Evolutionary conservation across 2,797 vertebrate species (phyloP), one percentile per base, ranked within the genome.

Genomic region (Tadarida brasiliensis): DNA sequence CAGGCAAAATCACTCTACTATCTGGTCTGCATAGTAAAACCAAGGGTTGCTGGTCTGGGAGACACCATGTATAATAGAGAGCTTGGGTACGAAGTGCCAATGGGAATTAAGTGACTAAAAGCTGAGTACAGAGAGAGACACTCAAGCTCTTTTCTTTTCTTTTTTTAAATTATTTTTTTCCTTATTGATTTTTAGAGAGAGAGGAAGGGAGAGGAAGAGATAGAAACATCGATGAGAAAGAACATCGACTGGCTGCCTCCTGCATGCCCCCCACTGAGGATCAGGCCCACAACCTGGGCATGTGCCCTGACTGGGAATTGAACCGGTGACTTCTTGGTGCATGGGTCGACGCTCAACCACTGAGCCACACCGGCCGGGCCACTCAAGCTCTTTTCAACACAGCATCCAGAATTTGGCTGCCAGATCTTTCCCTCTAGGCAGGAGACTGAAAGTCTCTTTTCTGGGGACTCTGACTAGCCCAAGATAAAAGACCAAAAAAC

Each of bases 401-500:
- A 76, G 26, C 19, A 54, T 86, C 61, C 33, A 82, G 82, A 92
- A 68, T 28, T 19, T 82, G 85, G 68, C 22, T 35, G 28, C 49
- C 68, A 68, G 59, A 49, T 57, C 44, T 86, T 87, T 54, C 44
- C n/a, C 30, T 94, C 35, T n/a, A 91, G 61, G 86, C 49, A 82
- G 47, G n/a, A 80, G 71, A 80, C 30, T 44, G 17, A 19, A 65
- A 49, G 2, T 26, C 28, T 92, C 39, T 94, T 87, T 33, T 85
- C n/a, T n/a, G 33, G 26, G 81, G 49, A 63, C 4, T 14, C 39
- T 77, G 12, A 67, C 7, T 71, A 81, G 57, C 9, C 35, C 39
- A 61, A 39, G 47, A 73, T 47, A 47, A 93, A 89, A 96, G 61
- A 89, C 2, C 12, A 39, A 82, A 77, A 71, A 59, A 44, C 33